A percentile compares a stretch with the other conserved stretches of the same genome.
These are phyloP conservation scores for Tinamus major DNA, from an alignment of 2,797 vertebrate genomes.

Conservation along the genomic window DNA sequence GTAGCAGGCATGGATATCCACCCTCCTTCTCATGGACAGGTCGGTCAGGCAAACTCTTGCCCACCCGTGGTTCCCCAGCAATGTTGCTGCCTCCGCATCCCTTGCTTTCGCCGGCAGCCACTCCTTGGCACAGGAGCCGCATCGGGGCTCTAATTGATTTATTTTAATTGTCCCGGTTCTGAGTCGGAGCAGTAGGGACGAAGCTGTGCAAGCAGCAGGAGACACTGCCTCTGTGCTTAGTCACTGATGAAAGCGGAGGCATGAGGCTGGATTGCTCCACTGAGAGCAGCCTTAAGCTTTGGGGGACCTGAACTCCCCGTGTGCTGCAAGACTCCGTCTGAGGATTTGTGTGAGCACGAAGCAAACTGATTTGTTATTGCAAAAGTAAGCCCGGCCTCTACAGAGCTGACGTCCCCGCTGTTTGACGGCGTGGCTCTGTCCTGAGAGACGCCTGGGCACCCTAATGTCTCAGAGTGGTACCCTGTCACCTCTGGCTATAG, in stretches of 20 bases:
- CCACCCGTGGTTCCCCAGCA: accelerated
- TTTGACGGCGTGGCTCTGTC: neutral
- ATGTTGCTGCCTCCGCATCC: accelerated
- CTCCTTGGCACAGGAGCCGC: neutral
- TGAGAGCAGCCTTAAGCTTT: neutral
- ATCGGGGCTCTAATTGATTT: accelerated
- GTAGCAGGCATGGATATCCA: accelerated
- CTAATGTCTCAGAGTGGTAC: neutral
- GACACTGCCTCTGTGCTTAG: accelerated
- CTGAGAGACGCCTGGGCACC: neutral
- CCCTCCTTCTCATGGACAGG: neutral
- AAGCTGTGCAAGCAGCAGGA: neutral
- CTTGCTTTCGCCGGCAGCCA: accelerated
- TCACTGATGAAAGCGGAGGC: neutral
- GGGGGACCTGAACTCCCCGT: neutral
- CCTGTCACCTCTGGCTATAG: neutral
- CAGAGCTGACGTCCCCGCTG: neutral
- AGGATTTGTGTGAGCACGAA: neutral
- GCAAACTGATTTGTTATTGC: neutral
- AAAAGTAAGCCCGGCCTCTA: neutral
- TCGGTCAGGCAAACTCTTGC: accelerated
- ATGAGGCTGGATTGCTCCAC: accelerated
- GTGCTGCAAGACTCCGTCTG: neutral
- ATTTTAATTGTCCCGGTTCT: accelerated
- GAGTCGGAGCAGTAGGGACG: accelerated